Evolutionary conservation across 2,113 vertebrate species (phyloP).

Genomic region (Crotalus viridis): DNA sequence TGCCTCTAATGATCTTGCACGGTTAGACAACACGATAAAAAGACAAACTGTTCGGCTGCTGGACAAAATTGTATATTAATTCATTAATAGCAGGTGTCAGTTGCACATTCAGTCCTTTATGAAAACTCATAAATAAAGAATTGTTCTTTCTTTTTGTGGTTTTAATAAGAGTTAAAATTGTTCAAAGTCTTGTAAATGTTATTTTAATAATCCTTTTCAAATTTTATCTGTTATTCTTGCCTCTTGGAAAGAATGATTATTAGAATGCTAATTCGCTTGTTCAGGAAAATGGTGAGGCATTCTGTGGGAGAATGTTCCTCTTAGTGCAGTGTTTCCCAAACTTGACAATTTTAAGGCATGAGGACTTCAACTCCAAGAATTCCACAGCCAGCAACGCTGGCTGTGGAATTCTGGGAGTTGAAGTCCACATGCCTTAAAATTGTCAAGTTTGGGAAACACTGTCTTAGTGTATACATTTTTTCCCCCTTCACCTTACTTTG

Average conservation of each 20-base stretch:
- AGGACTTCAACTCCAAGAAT: no score
- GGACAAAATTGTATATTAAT: slow-evolving; percentile 78
- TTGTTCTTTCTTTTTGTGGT: slow-evolving; percentile 82
- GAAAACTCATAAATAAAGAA: slow-evolving; percentile 80
- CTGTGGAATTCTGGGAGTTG: no score
- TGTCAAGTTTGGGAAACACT: no score
- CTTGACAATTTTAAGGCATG: no score
- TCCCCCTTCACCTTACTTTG: slow-evolving; percentile 81
- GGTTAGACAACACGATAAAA: slow-evolving; percentile 80
- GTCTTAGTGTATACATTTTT: slow-evolving; percentile 90
- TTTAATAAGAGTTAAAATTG: slow-evolving; percentile 91
- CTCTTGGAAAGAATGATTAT: slow-evolving; percentile 82
- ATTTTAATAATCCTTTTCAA: slow-evolving; percentile 97
- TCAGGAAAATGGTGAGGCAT: slow-evolving; percentile 86
- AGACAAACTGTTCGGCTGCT: slow-evolving; percentile 75
- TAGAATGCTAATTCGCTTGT: slow-evolving; percentile 86
- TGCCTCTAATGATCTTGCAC: slow-evolving; percentile 84
- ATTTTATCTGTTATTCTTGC: slow-evolving; percentile 88
- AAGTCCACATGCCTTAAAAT: no score
- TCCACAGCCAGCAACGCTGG: no score
- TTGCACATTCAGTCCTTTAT: slow-evolving; percentile 83
- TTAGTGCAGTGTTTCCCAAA: slow-evolving; percentile 58
- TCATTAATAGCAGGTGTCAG: slow-evolving; percentile 77
- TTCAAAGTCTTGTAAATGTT: slow-evolving; percentile 96
- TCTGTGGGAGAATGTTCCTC: slow-evolving; percentile 86